A percentile compares a stretch with the other conserved stretches of the same genome.
Evolutionary conservation across 2,113 vertebrate species (phyloP).

Genomic region (Rhipidura dahli): DNA sequence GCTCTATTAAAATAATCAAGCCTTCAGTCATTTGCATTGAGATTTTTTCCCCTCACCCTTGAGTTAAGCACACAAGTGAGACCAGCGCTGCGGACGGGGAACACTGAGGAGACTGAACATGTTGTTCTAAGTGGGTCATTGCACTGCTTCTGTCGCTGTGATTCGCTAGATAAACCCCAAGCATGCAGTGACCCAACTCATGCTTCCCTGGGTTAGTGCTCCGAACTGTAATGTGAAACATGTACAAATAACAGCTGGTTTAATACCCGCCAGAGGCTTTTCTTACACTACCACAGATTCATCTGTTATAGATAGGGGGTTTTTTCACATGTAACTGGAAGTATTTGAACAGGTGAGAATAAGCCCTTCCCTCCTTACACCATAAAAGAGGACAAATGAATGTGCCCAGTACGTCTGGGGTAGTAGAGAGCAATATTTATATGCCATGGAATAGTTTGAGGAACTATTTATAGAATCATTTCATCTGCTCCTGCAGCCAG

Average conservation of each 20-base stretch:
- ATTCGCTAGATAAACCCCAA: background rate
- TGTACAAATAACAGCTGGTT: background rate
- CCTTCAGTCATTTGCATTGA: background rate
- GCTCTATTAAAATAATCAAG: background rate
- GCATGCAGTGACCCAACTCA: background rate
- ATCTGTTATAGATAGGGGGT: constrained; percentile 2
- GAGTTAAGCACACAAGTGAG: background rate
- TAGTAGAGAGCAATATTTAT: background rate
- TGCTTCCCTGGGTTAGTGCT: background rate
- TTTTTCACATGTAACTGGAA: constrained; percentile 35
- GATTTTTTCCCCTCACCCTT: background rate
- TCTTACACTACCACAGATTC: constrained; percentile 22
- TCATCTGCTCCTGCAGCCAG: background rate
- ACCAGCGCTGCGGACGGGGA: background rate
- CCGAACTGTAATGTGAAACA: constrained; percentile 46
- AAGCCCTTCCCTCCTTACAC: background rate
- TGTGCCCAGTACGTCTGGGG: background rate
- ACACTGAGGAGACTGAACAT: background rate
- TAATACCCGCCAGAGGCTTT: background rate
- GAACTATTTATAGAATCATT: constrained; percentile 17
- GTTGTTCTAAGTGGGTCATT: background rate
- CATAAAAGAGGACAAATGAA: background rate
- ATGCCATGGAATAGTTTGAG: background rate
- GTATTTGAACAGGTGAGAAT: constrained; percentile 50
- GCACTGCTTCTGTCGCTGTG: background rate